Conservation (phyloP, 2,888 invertebrate species). For the Agapostemon virescens region DNA sequence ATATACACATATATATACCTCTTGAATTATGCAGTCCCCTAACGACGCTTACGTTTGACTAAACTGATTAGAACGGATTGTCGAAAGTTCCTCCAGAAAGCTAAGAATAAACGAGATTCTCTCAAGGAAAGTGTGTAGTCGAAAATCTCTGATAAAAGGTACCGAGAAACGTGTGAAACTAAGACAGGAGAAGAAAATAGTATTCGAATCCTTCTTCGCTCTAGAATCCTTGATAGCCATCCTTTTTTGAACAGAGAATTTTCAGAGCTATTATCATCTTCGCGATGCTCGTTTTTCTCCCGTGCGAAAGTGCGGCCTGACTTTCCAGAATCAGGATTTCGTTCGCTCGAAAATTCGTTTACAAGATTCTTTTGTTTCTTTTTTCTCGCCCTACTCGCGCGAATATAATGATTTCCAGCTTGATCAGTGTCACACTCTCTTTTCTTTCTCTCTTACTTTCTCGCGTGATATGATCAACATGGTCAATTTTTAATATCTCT, state of each 20-base stretch:
- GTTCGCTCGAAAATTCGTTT: constrained; percentile 29
- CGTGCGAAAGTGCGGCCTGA: neutral
- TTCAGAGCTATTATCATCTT: neutral
- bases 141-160: constrained; percentile 24
- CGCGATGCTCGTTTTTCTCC: neutral
- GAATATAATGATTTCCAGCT: constrained; percentile 39
- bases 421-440: constrained; percentile 20
- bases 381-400: constrained; percentile 31
- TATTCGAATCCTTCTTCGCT: constrained; percentile 16
- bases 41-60: constrained; percentile 37
- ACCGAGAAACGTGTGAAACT: constrained; percentile 32
- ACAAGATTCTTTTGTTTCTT: constrained; percentile 47
- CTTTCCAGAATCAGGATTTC: neutral
- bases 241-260: constrained; percentile 10
- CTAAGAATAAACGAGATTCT: constrained; percentile 46
- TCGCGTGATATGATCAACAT: constrained; percentile 73
- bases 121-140: constrained; percentile 2
- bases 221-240: constrained; percentile 11
- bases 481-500: constrained; percentile 64
- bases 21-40: constrained; percentile 14
- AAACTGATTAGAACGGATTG: constrained; percentile 62
- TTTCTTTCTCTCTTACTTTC: neutral
- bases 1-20: constrained; percentile 8
- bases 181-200: constrained; percentile 40
- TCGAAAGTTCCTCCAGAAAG: constrained; percentile 41